Evolutionary conservation across 1,140 invertebrate species (phyloP).

Genomic region (Amphibalanus amphitrite): DNA sequence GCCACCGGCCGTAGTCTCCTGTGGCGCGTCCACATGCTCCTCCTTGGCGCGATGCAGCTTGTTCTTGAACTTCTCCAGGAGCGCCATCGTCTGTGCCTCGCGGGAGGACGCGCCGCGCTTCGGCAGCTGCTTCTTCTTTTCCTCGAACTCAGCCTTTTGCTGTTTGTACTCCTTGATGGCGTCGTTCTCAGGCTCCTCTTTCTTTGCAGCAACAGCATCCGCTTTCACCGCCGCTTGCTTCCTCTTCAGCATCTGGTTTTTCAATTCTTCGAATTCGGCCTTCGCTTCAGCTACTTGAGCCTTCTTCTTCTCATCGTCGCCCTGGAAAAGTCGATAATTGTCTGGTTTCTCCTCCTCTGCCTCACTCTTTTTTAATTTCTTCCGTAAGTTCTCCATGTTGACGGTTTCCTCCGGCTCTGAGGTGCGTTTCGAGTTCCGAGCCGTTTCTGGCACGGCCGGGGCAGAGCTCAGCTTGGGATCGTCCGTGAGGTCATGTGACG

Average conservation of each 20-base stretch:
- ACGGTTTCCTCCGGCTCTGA: background rate
- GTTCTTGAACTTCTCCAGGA: slow-evolving; percentile 65
- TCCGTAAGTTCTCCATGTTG: background rate
- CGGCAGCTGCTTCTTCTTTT: background rate
- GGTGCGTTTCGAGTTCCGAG: background rate
- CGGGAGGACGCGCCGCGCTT: slow-evolving; percentile 19
- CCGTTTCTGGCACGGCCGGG: background rate
- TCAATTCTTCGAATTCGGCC: background rate
- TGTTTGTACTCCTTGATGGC: slow-evolving; percentile 11
- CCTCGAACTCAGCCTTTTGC: slow-evolving; percentile 11
- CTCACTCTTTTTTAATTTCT: background rate
- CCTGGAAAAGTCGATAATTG: background rate
- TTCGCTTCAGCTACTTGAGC: background rate
- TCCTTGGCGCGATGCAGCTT: slow-evolving; percentile 51
- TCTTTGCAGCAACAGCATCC: slow-evolving; percentile 13
- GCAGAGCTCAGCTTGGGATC: slow-evolving; percentile 55
- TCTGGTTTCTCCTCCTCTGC: background rate
- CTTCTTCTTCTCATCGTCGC: background rate
- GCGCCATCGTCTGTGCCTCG: slow-evolving; percentile 42
- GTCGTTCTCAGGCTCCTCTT: slow-evolving; percentile 4
- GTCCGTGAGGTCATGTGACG: slow-evolving; percentile 75
- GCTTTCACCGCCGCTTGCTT: slow-evolving; percentile 13
- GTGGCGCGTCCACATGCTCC: slow-evolving; percentile 7
- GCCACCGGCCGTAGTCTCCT: slow-evolving; percentile 25
- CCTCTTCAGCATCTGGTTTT: background rate